Evolutionary conservation across 2,797 vertebrate genomes (phyloP).

Genomic region (Philypnodon macrostomus): DNA sequence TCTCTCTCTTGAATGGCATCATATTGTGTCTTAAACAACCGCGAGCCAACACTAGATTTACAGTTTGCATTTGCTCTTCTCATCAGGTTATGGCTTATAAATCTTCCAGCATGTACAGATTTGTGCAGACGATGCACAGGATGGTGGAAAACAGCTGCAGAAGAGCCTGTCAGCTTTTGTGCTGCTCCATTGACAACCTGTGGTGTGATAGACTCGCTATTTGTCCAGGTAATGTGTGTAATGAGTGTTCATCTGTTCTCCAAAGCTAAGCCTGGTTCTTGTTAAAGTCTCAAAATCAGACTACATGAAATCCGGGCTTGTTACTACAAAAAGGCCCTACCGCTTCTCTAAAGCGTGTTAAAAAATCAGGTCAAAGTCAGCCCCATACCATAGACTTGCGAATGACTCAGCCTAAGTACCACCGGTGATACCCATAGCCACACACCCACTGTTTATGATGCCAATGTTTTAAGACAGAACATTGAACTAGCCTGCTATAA

Average conservation of each 20-base stretch:
- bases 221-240: conserved; percentile 40
- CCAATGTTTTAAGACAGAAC: no score
- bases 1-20: background rate
- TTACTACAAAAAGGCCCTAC: no score
- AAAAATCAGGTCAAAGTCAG: no score
- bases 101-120: conserved; percentile 22
- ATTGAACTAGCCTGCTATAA: background rate
- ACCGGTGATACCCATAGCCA: no score
- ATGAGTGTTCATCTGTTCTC: background rate
- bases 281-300: no score
- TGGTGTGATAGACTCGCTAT: conserved; percentile 28
- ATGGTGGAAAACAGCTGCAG: conserved; percentile 51
- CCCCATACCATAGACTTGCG: no score
- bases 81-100: conserved; percentile 13
- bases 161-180: conserved; percentile 54
- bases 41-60: background rate
- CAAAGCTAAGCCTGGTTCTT: no score
- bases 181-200: conserved; percentile 36
- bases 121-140: conserved; percentile 47
- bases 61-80: background rate
- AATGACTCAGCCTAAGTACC: no score
- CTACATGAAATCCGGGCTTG: no score
- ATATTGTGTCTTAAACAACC: background rate
- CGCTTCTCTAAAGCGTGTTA: no score
- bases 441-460: no score